Conservation (phyloP, 2,888 invertebrate species). For the Volucella inanis region DNA sequence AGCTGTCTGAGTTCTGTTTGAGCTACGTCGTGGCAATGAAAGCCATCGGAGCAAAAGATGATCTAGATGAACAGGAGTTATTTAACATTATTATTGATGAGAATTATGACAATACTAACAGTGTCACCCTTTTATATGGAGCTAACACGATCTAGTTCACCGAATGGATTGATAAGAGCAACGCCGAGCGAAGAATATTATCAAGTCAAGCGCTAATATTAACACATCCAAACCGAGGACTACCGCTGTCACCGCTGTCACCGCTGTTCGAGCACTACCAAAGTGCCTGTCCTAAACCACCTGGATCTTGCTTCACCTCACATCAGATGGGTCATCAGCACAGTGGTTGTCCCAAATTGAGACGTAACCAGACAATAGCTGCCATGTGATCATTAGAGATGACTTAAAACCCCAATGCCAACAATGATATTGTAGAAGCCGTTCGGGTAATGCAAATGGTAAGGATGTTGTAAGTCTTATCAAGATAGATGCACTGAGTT, state of each 20-base stretch:
- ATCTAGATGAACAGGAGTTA: too few species aligned
- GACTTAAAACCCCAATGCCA: background rate
- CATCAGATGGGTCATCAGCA: constrained; percentile 5
- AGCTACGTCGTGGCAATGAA: too few species aligned
- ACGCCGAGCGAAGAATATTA: constrained; percentile 5
- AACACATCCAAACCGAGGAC: background rate
- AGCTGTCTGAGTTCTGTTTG: too few species aligned
- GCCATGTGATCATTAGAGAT: background rate
- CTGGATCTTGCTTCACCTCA: constrained; percentile 21
- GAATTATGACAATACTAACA: too few species aligned
- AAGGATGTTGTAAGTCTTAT: constrained; percentile 7
- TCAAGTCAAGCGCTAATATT: constrained; percentile 6
- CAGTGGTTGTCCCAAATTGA: background rate
- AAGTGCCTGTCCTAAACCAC: background rate
- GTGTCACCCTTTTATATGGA: constrained; percentile 21
- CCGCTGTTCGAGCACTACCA: too few species aligned
- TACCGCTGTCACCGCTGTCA: background rate
- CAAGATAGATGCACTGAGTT: constrained; percentile 2
- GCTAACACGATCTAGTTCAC: constrained; percentile 10
- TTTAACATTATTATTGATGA: too few species aligned
- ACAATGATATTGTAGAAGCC: background rate
- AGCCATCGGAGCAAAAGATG: too few species aligned
- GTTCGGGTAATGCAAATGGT: background rate
- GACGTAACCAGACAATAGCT: background rate
- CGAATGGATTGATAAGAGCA: too few species aligned